Conservation (phyloP, 2,797 vertebrate genomes). For the Antrozous pallidus region DNA sequence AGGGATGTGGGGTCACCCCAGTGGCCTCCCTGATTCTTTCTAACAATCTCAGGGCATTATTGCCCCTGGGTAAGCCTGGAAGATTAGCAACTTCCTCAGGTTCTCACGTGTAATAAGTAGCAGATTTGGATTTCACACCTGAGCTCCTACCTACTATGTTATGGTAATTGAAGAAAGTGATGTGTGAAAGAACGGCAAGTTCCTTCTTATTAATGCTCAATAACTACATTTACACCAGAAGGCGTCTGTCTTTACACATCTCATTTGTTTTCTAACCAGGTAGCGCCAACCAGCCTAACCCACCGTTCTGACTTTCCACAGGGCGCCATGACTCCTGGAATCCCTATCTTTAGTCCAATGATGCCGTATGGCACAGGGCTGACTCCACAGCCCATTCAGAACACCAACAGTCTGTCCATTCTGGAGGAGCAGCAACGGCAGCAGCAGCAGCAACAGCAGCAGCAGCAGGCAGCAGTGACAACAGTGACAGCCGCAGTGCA, state of each 20-base stretch:
- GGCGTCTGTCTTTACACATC: not conserved
- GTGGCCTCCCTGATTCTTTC: not conserved
- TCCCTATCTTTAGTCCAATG: slow-evolving; percentile 97
- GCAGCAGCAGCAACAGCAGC: slow-evolving; percentile 86
- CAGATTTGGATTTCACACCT: not conserved
- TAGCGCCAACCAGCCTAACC: not conserved
- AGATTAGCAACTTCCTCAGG: not conserved
- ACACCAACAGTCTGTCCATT: slow-evolving; percentile 93
- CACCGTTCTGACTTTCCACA: slow-evolving; percentile 65
- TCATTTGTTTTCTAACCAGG: not conserved
- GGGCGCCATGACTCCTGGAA: slow-evolving; percentile 96
- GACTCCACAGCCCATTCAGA: slow-evolving; percentile 96
- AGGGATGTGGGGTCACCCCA: not conserved
- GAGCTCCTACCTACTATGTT: not conserved
- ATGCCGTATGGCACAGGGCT: slow-evolving; percentile 98
- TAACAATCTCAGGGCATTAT: not conserved
- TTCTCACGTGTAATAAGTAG: not conserved
- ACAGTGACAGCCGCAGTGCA: slow-evolving; percentile 82
- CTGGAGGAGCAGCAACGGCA: slow-evolving; percentile 96
- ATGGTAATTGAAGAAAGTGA: not conserved
- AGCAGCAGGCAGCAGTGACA: slow-evolving; percentile 80
- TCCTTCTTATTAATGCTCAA: not conserved
- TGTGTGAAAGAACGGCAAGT: not conserved
- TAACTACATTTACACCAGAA: not conserved
- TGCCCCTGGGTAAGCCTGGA: not conserved